Percentiles rank a stretch among this genome's conserved stretches.
These are phyloP conservation scores for Theonella swinhoei DNA, from an alignment of 37 sponge, comb jelly and placozoan species.

Conservation along the genomic window DNA sequence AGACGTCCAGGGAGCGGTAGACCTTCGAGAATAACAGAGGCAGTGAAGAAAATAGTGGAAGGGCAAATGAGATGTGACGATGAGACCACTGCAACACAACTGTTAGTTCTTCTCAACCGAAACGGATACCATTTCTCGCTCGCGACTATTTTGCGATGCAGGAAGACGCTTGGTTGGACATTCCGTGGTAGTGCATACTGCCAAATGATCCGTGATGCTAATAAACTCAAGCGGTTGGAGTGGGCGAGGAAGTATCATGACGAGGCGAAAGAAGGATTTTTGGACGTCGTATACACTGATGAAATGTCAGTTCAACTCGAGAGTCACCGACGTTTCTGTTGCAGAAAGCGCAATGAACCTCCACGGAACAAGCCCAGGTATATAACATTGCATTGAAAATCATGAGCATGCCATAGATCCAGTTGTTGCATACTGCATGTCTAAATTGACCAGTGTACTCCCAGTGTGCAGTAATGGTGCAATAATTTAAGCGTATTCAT, in stretches of 20 bases:
- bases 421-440: too few species aligned
- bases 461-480: too few species aligned
- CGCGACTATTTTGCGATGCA: constrained; percentile 17
- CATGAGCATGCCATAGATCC: neutral
- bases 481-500: too few species aligned
- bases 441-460: too few species aligned
- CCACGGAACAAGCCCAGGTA: constrained; percentile 37
- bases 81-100: constrained; percentile 40
- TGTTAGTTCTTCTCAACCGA: neutral
- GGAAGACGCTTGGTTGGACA: constrained; percentile 38
- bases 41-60: constrained; percentile 16
- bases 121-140: constrained; percentile 1
- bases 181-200: constrained; percentile 48
- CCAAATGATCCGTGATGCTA: constrained; percentile 33
- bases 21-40: constrained; percentile 22
- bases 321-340: constrained; percentile 40
- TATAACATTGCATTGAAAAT: neutral
- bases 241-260: constrained; percentile 24
- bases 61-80: constrained; percentile 16
- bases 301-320: constrained; percentile 34
- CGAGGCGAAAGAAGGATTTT: too few species aligned
- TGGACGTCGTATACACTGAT: constrained; percentile 31
- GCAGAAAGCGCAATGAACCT: constrained; percentile 33
- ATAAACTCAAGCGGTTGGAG: constrained; percentile 29
- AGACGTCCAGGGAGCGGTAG: constrained; percentile 25